Percentiles rank a stretch among this genome's conserved stretches.
phyloP scores from a whole-genome alignment of 1,140 invertebrate genomes.

The Listronotus bonariensis region DNA sequence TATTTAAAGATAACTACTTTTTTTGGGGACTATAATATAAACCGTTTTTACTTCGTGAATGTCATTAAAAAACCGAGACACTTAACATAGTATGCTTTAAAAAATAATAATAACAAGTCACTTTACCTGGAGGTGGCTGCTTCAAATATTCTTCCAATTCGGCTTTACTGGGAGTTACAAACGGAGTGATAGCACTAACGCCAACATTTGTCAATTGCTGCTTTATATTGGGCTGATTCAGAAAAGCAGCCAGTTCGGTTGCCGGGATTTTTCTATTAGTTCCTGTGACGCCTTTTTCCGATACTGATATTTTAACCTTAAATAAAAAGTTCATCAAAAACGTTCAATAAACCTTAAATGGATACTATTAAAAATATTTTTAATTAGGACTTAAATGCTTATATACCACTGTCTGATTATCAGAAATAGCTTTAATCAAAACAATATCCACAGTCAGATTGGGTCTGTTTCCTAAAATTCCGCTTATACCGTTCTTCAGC shows the following conservation, averaged over 20 bases:
- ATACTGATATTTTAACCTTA: constrained; percentile 66
- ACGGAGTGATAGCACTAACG: constrained; percentile 62
- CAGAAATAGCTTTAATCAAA: constrained; percentile 72
- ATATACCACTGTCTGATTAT: constrained; percentile 76
- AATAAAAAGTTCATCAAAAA: too few relatives aligned
- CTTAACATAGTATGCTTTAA: too few relatives aligned
- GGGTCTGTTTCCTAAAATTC: constrained; percentile 80
- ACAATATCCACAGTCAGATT: constrained; percentile 80
- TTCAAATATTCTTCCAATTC: constrained; percentile 89
- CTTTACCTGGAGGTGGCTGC: constrained; percentile 76
- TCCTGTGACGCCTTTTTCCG: constrained; percentile 73
- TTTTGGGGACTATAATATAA: too few relatives aligned
- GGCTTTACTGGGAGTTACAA: constrained; percentile 69
- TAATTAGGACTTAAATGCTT: too few relatives aligned
- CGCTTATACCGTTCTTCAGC: constrained; percentile 69
- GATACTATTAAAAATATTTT: too few relatives aligned
- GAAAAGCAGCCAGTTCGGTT: constrained; percentile 70
- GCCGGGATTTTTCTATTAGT: constrained; percentile 74
- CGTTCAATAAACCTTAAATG: too few relatives aligned
- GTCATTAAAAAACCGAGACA: too few relatives aligned
- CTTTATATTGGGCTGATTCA: constrained; percentile 71
- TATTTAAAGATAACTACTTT: too few relatives aligned
- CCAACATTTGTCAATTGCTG: constrained; percentile 72
- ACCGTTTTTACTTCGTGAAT: too few relatives aligned
- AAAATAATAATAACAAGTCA: neutral